A percentile compares a stretch with the other conserved stretches of the same genome.
phyloP scores from a whole-genome alignment of 2,113 vertebrate species.

The Phocoena sinus region DNA sequence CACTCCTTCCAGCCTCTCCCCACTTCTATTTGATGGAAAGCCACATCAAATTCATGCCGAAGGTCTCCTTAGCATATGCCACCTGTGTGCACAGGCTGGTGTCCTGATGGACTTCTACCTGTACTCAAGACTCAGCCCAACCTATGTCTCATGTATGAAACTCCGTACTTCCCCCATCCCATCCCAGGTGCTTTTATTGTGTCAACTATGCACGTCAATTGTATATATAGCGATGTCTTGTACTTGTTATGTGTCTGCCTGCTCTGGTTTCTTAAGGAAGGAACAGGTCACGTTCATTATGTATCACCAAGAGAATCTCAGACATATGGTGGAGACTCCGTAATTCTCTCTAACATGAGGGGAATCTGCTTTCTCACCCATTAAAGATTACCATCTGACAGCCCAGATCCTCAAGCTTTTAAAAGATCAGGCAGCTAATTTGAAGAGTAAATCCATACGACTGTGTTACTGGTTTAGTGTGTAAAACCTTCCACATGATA shows the following conservation, averaged over 20 bases:
- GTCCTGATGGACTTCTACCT: neutral
- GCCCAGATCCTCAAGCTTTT: neutral
- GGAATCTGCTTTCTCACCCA: neutral
- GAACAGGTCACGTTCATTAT: neutral
- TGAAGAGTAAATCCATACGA: neutral
- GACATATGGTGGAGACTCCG: neutral
- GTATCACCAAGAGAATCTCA: neutral
- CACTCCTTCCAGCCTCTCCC: neutral
- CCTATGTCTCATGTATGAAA: neutral
- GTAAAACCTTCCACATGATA: neutral
- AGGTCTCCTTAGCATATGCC: neutral
- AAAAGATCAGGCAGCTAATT: neutral
- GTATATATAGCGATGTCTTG: fast-evolving
- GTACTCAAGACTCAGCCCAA: neutral
- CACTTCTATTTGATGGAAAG: neutral
- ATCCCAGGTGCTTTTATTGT: fast-evolving
- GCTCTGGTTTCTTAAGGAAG: neutral
- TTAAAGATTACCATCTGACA: neutral
- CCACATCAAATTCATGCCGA: no score
- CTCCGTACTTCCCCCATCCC: fast-evolving
- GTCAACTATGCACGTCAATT: neutral
- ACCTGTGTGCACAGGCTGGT: neutral
- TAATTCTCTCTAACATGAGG: neutral
- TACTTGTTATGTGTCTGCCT: neutral
- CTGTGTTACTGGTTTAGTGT: neutral